phyloP scores from a whole-genome alignment of 2,888 invertebrate genomes.

The Mythimna vitellina region DNA sequence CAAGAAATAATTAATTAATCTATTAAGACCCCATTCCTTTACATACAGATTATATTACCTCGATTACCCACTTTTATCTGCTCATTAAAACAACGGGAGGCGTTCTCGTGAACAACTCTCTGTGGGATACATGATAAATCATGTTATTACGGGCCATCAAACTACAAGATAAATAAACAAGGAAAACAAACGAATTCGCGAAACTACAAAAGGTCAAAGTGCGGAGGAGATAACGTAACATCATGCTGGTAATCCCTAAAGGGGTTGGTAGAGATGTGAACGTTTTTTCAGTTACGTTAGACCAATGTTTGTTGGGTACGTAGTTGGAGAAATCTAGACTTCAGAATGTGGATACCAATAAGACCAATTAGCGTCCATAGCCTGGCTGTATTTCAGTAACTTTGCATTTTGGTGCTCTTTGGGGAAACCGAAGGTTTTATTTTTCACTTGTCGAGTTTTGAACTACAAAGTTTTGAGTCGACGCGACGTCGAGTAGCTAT shows the following conservation, averaged over 20 bases:
- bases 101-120: neutral
- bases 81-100: conserved; percentile 36
- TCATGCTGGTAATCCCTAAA: neutral
- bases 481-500: too few species aligned
- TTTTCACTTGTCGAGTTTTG: too few species aligned
- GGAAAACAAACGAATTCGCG: conserved; percentile 19
- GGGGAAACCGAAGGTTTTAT: too few species aligned
- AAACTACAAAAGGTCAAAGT: conserved; percentile 17
- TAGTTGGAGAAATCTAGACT: too few species aligned
- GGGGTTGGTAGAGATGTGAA: neutral
- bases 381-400: too few species aligned
- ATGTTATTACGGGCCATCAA: conserved; percentile 38
- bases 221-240: conserved; percentile 1
- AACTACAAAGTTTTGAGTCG: too few species aligned
- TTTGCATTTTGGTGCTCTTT: too few species aligned
- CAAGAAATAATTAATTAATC: conserved; percentile 1
- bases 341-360: too few species aligned
- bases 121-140: conserved; percentile 33
- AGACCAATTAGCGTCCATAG: too few species aligned
- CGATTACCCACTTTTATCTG: conserved; percentile 13
- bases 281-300: neutral
- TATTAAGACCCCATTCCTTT: conserved; percentile 9
- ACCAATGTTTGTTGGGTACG: too few species aligned
- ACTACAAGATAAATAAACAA: conserved; percentile 41
- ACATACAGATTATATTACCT: neutral